Evolutionary conservation across 2,797 vertebrate genomes (phyloP), one percentile per base, ranked within the genome.

Genomic region (Mus minutoides): DNA sequence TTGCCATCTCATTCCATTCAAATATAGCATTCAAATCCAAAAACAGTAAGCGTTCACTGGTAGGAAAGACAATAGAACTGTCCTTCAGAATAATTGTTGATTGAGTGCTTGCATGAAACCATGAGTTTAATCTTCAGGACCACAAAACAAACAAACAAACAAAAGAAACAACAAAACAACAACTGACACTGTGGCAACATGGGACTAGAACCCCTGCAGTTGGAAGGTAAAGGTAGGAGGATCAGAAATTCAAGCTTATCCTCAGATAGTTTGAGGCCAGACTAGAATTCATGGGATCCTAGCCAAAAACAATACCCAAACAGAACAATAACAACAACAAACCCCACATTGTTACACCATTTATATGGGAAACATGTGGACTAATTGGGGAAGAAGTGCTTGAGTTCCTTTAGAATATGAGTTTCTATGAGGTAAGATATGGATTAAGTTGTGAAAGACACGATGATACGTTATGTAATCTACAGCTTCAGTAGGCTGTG

Each of bases 1-100:
- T 83, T 90, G 90, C 71, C 89, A 54, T 58, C 67, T 96, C 80
- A 94, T 95, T 88, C 79, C 80, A 43, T 43, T 69, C 58, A 52
- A 71, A 40, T 64, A 71, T 49, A 88, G 43, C 52, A 3, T 76
- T 93, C 52, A 60, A 37, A 60, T 77, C 56, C 76, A 82, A 92
- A 64, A 4, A 29, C 40, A 73, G 67, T 75, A 56, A 86, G 43
- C 62, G 6, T 89, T 88, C 43, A 17, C 24, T 43, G 54, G 8
- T 0, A 83, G 40, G 75, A 52, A 88, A n/a, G 79, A 40, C 17
- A 79, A 84, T 24, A 0, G 2, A 76, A 49, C 93, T 49, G 11
- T 62, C 31, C 5, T n/a, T 62, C 31, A 64, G 37, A 82, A 46
- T 64, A 77, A 94, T 22, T 24, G 87, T n/a, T 77, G 19, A n/a